A percentile compares a stretch with the other conserved stretches of the same genome.
phyloP scores from a whole-genome alignment of 35 echinoderm and acorn worm species.

The Eucidaris tribuloides region DNA sequence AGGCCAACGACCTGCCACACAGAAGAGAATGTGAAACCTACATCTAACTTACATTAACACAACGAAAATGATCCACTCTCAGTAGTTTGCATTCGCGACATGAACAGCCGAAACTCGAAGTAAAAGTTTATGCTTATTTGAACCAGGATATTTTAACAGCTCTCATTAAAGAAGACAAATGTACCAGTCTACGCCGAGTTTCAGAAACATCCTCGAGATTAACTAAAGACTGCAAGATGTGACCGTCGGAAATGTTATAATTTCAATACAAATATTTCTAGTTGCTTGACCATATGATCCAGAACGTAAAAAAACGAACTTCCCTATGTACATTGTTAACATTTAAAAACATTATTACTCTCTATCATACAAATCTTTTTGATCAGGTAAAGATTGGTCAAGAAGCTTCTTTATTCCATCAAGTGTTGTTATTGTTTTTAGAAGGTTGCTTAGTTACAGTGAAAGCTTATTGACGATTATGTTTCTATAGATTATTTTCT shows the following conservation, averaged over 20 bases:
- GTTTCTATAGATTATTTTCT: neutral
- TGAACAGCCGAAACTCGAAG: neutral
- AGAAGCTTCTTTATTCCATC: neutral
- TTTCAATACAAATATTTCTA: neutral
- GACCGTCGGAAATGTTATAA: neutral
- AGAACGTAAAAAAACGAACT: neutral
- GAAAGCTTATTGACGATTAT: neutral
- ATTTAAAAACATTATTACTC: neutral
- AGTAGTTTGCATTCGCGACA: neutral
- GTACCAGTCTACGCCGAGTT: neutral
- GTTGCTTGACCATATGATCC: neutral
- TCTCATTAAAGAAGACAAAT: neutral
- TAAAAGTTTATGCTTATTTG: neutral
- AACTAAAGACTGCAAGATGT: neutral
- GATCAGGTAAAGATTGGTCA: neutral
- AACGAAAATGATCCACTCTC: neutral
- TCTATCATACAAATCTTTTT: neutral
- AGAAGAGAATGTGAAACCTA: conserved; percentile 7
- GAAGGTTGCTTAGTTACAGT: neutral
- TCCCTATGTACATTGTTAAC: neutral
- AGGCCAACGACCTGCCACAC: neutral
- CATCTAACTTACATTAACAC: neutral
- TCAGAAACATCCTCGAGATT: neutral
- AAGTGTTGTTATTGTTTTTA: neutral
- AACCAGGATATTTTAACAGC: neutral